phyloP scores from a whole-genome alignment of 2,113 vertebrate genomes.

The Collichthys lucidus region DNA sequence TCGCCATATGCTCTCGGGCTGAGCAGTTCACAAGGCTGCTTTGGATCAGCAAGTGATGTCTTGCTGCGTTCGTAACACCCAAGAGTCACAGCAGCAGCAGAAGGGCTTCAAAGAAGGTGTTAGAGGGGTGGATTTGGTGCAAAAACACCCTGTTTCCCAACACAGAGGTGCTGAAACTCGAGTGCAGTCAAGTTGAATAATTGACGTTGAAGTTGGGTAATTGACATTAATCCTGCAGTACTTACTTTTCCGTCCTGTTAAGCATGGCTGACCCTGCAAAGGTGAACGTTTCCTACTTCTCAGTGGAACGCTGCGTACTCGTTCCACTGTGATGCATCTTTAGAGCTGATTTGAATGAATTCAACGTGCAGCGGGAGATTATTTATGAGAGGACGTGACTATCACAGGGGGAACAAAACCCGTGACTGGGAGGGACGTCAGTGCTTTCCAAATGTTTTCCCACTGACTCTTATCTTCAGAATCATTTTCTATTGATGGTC shows the following conservation, averaged over 20 bases:
- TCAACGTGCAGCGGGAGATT: conserved; percentile 6
- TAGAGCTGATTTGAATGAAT: conserved; percentile 9
- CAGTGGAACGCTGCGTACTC: not conserved
- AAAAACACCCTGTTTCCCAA: not conserved
- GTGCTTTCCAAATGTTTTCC: conserved; percentile 13
- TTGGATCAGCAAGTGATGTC: conserved; percentile 1
- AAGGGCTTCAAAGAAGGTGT: conserved; percentile 12
- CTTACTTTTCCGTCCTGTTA: conserved; percentile 26
- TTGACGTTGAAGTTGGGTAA: conserved; percentile 12
- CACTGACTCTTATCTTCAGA: conserved; percentile 3
- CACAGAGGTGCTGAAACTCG: not conserved
- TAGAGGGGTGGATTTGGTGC: not conserved
- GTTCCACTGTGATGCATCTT: not conserved
- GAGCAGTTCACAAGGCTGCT: not conserved
- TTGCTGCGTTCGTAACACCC: conserved; percentile 12
- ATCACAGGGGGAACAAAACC: not conserved
- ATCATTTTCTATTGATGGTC: not conserved
- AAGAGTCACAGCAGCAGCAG: conserved; percentile 2
- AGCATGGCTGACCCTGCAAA: conserved; percentile 21
- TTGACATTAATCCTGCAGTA: conserved; percentile 40
- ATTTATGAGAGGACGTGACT: not conserved
- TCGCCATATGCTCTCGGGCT: not conserved
- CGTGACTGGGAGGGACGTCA: not conserved
- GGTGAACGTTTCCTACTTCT: conserved; percentile 34
- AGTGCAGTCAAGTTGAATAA: conserved; percentile 39